Percentiles rank a stretch among this genome's conserved stretches.
These are phyloP conservation scores for Bathynomus jamesi DNA, from an alignment of 1,140 invertebrate species.

Conservation along the genomic window DNA sequence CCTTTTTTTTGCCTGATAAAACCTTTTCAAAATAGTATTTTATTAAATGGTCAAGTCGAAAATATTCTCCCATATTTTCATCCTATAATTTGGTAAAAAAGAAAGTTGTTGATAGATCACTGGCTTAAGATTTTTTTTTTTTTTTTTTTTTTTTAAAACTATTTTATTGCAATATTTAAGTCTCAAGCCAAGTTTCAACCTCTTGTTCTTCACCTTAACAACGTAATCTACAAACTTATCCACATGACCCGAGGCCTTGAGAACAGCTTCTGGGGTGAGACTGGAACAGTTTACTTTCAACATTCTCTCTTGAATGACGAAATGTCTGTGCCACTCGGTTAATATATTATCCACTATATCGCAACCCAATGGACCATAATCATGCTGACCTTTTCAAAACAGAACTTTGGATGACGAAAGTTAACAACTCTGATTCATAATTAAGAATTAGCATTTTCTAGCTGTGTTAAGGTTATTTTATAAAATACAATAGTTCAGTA, in stretches of 20 bases:
- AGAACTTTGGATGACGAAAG: no score
- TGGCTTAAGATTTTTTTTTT: no score
- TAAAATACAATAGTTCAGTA: no score
- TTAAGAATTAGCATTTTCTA: no score
- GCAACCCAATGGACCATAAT: slow-evolving; percentile 99
- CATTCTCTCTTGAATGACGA: slow-evolving; percentile 97
- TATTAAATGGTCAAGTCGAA: slow-evolving; percentile 95
- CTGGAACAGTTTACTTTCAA: slow-evolving; percentile 97
- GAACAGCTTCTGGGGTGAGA: slow-evolving; percentile 89
- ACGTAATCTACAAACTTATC: slow-evolving; percentile 98
- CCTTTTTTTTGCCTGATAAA: slow-evolving; percentile 71
- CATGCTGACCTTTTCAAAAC: slow-evolving; percentile 80
- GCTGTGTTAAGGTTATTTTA: no score
- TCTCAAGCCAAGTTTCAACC: no score
- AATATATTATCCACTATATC: slow-evolving; percentile 94
- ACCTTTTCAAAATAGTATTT: slow-evolving; percentile 91
- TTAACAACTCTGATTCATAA: no score
- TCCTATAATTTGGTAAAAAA: no score
- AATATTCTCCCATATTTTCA: slow-evolving; percentile 78
- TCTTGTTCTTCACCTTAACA: slow-evolving; percentile 85
- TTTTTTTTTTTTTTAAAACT: no score
- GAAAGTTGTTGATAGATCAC: no score
- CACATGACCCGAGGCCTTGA: slow-evolving; percentile 97
- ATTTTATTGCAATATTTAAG: no score
- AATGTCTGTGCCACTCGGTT: slow-evolving; percentile 88